Evolutionary conservation across 2,888 invertebrate genomes (phyloP).

Genomic region (Aspidiotus rigidus): DNA sequence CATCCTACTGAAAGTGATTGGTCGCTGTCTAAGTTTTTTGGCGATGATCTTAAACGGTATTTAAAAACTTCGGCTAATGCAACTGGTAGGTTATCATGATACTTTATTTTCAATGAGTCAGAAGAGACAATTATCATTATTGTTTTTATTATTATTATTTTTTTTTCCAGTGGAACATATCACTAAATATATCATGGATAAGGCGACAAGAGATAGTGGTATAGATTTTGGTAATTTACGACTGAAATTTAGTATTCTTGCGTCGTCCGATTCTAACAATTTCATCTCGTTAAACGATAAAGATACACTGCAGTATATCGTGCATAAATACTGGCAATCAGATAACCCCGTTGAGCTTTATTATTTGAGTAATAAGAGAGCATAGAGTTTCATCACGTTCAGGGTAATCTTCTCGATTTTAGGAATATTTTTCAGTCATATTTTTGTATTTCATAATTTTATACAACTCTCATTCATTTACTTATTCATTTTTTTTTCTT

Average conservation of each 20-base stretch:
- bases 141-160: too few relatives aligned
- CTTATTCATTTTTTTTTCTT: too few relatives aligned
- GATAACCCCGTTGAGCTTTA: constrained; percentile 95
- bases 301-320: constrained; percentile 82
- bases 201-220: constrained; percentile 70
- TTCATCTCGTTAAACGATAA: constrained; percentile 76
- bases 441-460: too few relatives aligned
- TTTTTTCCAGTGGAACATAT: constrained; percentile 75
- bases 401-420: neutral
- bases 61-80: constrained; percentile 97
- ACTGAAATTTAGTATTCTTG: constrained; percentile 77
- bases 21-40: constrained; percentile 40
- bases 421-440: too few relatives aligned
- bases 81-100: constrained; percentile 53
- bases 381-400: constrained; percentile 1
- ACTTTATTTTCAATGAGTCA: neutral
- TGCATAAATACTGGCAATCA: constrained; percentile 89
- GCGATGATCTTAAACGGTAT: constrained; percentile 79
- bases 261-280: constrained; percentile 74
- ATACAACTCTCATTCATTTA: too few relatives aligned
- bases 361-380: constrained; percentile 54
- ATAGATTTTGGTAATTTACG: constrained; percentile 61
- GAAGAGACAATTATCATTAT: neutral
- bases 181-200: constrained; percentile 89
- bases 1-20: constrained; percentile 80